phyloP scores from a whole-genome alignment of 2,113 vertebrate species.

The Cyanoderma ruficeps region DNA sequence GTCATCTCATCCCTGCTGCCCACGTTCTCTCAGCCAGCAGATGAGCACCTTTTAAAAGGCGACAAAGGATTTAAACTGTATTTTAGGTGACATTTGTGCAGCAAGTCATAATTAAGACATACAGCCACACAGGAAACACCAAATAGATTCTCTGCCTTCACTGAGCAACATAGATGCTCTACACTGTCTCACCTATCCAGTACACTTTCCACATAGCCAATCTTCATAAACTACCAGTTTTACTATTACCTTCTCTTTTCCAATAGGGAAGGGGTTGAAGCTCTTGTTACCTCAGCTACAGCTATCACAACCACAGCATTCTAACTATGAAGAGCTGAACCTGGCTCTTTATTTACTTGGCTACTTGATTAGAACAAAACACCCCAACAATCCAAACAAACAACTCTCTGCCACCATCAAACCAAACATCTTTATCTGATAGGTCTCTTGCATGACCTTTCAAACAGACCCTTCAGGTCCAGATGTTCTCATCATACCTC shows the following conservation, averaged over 20 bases:
- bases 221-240: not conserved
- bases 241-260: not conserved
- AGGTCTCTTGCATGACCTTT: not conserved
- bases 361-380: not conserved
- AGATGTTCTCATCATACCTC: not conserved
- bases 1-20: not conserved
- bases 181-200: not conserved
- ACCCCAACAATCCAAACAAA: not conserved
- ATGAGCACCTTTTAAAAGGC: not conserved
- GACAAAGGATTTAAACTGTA: not conserved
- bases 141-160: not conserved
- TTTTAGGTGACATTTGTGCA: not conserved
- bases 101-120: not conserved
- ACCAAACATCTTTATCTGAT: not conserved
- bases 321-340: not conserved
- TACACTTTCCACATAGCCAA: not conserved
- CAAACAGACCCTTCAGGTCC: not conserved
- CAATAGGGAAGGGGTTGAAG: not conserved
- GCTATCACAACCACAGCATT: not conserved
- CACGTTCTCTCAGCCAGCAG: not conserved
- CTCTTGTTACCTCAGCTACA: not conserved
- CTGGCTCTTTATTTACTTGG: not conserved
- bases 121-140: not conserved
- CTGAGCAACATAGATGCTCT: fast-evolving
- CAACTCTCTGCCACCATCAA: not conserved